phyloP scores from a whole-genome alignment of 2,888 invertebrate genomes.

The Polymixis flavicincta region DNA sequence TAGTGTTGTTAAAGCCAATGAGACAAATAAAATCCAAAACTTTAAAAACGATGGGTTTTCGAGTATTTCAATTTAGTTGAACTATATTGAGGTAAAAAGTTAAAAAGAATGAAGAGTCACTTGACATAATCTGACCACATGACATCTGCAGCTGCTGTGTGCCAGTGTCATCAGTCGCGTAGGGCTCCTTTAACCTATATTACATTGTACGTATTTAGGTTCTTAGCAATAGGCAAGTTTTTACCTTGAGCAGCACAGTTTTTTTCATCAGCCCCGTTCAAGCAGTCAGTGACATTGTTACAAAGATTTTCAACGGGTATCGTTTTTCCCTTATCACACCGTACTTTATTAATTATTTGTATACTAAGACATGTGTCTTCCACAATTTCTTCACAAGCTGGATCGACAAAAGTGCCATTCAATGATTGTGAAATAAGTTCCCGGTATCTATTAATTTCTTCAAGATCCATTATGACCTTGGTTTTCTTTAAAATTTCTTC shows the following conservation, averaged over 20 bases:
- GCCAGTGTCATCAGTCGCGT: too few relatives aligned
- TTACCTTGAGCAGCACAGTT: conserved; percentile 78
- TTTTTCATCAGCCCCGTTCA: conserved; percentile 78
- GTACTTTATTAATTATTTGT: conserved; percentile 72
- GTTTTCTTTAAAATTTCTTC: conserved; percentile 8
- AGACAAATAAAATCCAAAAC: background rate
- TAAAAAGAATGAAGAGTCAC: background rate
- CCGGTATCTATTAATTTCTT: conserved; percentile 52
- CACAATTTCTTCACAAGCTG: conserved; percentile 65
- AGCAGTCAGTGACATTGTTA: conserved; percentile 77
- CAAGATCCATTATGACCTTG: conserved; percentile 24
- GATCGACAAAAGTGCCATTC: conserved; percentile 42
- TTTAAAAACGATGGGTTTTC: background rate
- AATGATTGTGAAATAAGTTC: conserved; percentile 45
- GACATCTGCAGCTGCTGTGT: background rate
- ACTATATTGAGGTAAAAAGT: background rate
- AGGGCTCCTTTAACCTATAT: background rate
- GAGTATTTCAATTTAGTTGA: conserved; percentile 5
- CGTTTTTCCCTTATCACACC: conserved; percentile 71
- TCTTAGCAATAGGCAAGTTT: background rate
- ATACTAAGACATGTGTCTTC: conserved; percentile 73
- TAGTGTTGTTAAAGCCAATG: background rate
- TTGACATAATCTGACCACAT: background rate
- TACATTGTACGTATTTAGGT: background rate
- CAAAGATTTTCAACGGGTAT: conserved; percentile 77